Evolutionary conservation across 1,140 invertebrate genomes (phyloP).

Genomic region (Bombus superbus): DNA sequence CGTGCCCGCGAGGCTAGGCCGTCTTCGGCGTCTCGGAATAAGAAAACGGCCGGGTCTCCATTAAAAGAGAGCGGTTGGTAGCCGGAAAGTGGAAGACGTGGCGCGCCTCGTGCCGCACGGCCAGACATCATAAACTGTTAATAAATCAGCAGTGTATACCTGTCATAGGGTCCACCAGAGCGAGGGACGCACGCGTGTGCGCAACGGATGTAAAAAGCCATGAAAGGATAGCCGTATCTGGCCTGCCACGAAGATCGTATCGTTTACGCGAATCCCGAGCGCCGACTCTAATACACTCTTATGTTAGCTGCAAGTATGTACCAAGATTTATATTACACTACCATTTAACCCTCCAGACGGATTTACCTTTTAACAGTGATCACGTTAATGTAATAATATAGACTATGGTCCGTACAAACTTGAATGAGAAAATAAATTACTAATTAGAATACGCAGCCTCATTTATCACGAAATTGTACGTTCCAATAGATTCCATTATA

Average conservation of each 20-base stretch:
- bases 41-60: constrained; percentile 73
- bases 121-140: constrained; percentile 64
- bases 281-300: constrained; percentile 50
- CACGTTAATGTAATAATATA: background rate
- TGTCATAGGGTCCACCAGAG: constrained; percentile 55
- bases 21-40: constrained; percentile 66
- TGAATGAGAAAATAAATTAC: background rate
- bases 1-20: constrained; percentile 78
- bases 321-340: background rate
- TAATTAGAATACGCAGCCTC: background rate
- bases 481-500: no score
- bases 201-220: constrained; percentile 48
- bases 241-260: constrained; percentile 57
- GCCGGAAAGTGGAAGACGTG: constrained; percentile 50
- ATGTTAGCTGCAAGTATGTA: background rate
- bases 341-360: background rate
- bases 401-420: background rate
- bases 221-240: constrained; percentile 63
- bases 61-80: constrained; percentile 62
- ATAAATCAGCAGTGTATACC: constrained; percentile 63
- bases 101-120: constrained; percentile 23
- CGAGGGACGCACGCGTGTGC: constrained; percentile 32
- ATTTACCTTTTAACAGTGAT: background rate
- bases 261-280: constrained; percentile 54
- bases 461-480: no score